phyloP scores from a whole-genome alignment of 1,140 invertebrate genomes.

The Anthonomus grandis region DNA sequence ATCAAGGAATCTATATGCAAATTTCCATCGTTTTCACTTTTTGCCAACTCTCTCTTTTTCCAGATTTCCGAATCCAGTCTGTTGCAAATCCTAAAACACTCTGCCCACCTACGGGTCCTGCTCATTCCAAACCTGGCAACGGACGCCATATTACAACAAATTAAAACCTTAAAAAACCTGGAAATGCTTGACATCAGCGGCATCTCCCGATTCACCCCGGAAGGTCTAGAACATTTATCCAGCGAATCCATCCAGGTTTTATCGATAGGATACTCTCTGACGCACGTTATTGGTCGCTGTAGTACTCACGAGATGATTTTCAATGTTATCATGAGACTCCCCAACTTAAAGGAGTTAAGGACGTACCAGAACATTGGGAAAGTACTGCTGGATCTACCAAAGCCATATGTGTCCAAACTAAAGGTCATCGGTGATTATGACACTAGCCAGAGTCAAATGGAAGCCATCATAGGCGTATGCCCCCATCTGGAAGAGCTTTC shows the following conservation, averaged over 20 bases:
- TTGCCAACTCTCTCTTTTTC: no score
- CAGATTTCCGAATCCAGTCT: no score
- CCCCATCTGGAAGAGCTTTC: constrained; percentile 59
- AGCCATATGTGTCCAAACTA: constrained; percentile 30
- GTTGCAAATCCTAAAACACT: no score
- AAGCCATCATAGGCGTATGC: constrained; percentile 57
- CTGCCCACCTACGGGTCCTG: constrained; percentile 3
- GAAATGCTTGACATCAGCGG: constrained; percentile 59
- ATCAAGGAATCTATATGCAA: no score
- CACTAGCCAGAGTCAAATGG: constrained; percentile 56
- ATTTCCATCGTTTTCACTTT: no score
- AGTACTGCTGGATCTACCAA: constrained; percentile 53
- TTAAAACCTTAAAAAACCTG: constrained; percentile 55
- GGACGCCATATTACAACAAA: constrained; percentile 55
- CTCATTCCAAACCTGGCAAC: constrained; percentile 52
- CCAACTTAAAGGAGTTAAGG: constrained; percentile 59
- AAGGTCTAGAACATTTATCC: not conserved
- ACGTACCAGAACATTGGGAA: constrained; percentile 63
- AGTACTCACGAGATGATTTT: constrained; percentile 22
- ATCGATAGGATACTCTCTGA: constrained; percentile 53
- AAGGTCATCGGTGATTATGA: constrained; percentile 60
- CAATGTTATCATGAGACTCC: constrained; percentile 57
- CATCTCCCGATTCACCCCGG: not conserved
- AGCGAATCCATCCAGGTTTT: constrained; percentile 12
- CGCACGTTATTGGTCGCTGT: constrained; percentile 55